A percentile compares a stretch with the other conserved stretches of the same genome.
phyloP scores from a whole-genome alignment of 53 echinoderm and acorn worm genomes.

The Zoroaster sp. region DNA sequence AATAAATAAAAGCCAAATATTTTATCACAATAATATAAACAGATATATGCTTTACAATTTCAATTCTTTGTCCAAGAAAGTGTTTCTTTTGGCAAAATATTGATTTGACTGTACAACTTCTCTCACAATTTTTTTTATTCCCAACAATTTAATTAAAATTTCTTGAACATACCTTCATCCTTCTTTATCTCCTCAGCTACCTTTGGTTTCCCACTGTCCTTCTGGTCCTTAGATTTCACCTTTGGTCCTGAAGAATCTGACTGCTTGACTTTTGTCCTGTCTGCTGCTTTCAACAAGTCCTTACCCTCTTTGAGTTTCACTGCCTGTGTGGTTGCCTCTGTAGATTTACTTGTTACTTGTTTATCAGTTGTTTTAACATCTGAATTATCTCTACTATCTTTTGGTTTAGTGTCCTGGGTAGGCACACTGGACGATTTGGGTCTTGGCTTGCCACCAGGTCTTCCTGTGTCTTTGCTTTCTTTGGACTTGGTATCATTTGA shows the following conservation, averaged over 20 bases:
- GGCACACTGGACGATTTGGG: neutral
- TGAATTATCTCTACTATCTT: neutral
- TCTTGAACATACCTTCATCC: neutral
- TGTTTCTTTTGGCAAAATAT: neutral
- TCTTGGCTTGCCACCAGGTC: neutral
- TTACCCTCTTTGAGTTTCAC: neutral
- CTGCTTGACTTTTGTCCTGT: neutral
- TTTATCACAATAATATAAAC: neutral
- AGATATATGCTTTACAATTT: neutral
- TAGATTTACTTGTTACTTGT: neutral
- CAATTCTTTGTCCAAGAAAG: neutral
- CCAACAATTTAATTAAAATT: neutral
- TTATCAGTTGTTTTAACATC: neutral
- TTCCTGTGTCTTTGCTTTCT: neutral
- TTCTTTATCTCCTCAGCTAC: neutral
- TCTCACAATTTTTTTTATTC: neutral
- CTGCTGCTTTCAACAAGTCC: neutral
- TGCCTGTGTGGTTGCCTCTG: neutral
- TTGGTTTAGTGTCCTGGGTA: neutral
- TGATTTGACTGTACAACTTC: neutral
- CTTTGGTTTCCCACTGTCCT: slow-evolving; percentile 25
- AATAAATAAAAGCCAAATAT: neutral
- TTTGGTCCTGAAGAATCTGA: neutral
- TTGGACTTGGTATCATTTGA: neutral
- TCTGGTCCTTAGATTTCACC: slow-evolving; percentile 12